These are phyloP conservation scores for Apeltes quadracus DNA, from an alignment of 2,113 vertebrate species.

Conservation along the genomic window DNA sequence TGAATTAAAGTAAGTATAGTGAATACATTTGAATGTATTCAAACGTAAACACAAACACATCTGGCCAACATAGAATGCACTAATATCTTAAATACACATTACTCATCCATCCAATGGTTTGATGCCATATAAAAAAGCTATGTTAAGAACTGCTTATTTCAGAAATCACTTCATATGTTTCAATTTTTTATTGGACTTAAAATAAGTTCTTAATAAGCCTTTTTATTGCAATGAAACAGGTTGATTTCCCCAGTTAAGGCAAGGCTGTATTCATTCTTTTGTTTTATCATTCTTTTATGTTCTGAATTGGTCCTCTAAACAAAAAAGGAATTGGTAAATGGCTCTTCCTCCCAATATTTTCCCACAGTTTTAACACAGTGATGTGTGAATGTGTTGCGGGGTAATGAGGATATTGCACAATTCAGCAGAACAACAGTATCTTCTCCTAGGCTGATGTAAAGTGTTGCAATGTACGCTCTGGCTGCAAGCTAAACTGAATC, in stretches of 20 bases:
- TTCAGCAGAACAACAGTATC: neutral
- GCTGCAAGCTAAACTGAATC: neutral
- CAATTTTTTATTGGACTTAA: neutral
- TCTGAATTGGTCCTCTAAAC: neutral
- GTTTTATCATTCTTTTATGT: neutral
- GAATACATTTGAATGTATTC: neutral
- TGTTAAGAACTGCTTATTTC: neutral
- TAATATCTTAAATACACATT: neutral
- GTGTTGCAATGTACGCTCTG: neutral
- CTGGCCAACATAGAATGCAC: neutral
- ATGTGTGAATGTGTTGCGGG: constrained; percentile 12
- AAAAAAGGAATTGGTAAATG: neutral
- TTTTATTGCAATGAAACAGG: neutral
- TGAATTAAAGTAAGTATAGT: neutral
- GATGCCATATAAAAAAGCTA: neutral
- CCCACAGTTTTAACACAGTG: constrained; percentile 3
- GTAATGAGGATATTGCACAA: neutral
- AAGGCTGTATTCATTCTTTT: neutral
- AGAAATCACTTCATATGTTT: neutral
- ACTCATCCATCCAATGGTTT: neutral
- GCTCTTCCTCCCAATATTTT: neutral
- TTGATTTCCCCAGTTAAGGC: neutral
- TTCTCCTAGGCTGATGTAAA: neutral
- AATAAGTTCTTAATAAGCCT: neutral
- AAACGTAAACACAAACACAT: neutral